Evolutionary conservation across 2,888 invertebrate species (phyloP), one percentile per base, ranked within the genome.

Genomic region (Osmoderma eremita): DNA sequence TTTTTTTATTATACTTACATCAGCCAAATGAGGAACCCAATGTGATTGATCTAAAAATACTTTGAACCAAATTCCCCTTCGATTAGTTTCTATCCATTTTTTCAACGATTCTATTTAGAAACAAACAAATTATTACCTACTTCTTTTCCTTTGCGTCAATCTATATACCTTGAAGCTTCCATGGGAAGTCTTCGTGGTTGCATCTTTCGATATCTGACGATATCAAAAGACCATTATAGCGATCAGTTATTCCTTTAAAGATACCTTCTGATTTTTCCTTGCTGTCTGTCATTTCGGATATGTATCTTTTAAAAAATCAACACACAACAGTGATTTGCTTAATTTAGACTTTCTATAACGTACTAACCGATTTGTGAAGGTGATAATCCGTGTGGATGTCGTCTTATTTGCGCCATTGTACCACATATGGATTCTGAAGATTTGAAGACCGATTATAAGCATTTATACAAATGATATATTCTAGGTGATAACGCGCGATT

Each of bases 61-160:
- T 78, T 88, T 88, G 78, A 95, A 94, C 95, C 95, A 95, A 73
- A 94, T 88, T 22, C 91, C 90, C 65, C 92, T 85, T 74, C 86
- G 88, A 10, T 87, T 86, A 61, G 86, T 85, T 45, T 84, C 81
- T 48, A 76, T 82, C 94, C 94, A 95, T 73, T 83, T 82, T 41
- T 83, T 81, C 36, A 94, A 78, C 0, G 94, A 93, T 74, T 86
- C 94, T 94, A 78, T 53, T 24, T 70, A 56, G 15, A n/a, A 56
- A n/a, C 8, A 1, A 18, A 54, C n/a, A 20, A 48, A 12, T 42
- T 61, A 18, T 30, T 13, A 36, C 15, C 24, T 13, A 36, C 15
- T 17, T 39, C 13, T 22, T 1, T 17, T 15, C 6, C 18, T 50
- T 56, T 50, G 24, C 20, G 22, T 61, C 63, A 17, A 56, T 30